These are phyloP conservation scores for Thera obeliscata DNA, from an alignment of 2,888 invertebrate species.

Conservation along the genomic window DNA sequence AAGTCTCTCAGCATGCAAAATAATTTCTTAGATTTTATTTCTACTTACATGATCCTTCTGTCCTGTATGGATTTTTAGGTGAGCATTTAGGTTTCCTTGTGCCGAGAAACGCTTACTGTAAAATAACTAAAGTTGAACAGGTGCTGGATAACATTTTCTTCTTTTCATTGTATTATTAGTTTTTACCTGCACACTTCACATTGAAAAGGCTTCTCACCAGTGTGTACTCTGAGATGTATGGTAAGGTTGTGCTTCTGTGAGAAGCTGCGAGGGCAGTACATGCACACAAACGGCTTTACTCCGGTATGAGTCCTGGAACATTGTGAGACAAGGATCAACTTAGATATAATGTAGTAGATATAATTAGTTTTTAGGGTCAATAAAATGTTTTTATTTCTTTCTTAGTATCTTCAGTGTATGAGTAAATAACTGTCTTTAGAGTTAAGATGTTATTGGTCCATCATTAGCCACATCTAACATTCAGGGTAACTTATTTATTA, in stretches of 20 bases:
- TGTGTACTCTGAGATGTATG: slow-evolving; percentile 84
- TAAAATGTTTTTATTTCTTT: too few relatives aligned
- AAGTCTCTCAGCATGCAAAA: too few relatives aligned
- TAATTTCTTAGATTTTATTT: not conserved
- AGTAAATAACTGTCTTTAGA: too few relatives aligned
- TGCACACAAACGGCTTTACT: slow-evolving; percentile 83
- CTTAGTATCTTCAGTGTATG: too few relatives aligned
- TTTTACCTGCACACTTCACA: slow-evolving; percentile 85
- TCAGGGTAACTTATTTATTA: too few relatives aligned
- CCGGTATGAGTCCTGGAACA: slow-evolving; percentile 84
- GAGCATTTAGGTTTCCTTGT: slow-evolving; percentile 85
- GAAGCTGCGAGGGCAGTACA: slow-evolving; percentile 83
- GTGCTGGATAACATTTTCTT: not conserved
- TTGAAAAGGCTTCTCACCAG: slow-evolving; percentile 85
- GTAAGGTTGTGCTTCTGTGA: slow-evolving; percentile 86
- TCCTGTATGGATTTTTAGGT: slow-evolving; percentile 86
- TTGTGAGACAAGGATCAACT: not conserved
- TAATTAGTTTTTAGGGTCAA: too few relatives aligned
- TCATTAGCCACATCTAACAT: too few relatives aligned
- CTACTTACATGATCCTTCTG: slow-evolving; percentile 83
- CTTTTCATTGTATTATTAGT: not conserved
- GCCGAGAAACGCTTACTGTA: slow-evolving; percentile 85
- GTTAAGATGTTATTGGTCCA: too few relatives aligned
- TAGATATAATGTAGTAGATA: too few relatives aligned
- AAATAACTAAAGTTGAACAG: slow-evolving; percentile 33